These are phyloP conservation scores for Melanchra persicariae DNA, from an alignment of 2,888 invertebrate genomes.

Conservation along the genomic window DNA sequence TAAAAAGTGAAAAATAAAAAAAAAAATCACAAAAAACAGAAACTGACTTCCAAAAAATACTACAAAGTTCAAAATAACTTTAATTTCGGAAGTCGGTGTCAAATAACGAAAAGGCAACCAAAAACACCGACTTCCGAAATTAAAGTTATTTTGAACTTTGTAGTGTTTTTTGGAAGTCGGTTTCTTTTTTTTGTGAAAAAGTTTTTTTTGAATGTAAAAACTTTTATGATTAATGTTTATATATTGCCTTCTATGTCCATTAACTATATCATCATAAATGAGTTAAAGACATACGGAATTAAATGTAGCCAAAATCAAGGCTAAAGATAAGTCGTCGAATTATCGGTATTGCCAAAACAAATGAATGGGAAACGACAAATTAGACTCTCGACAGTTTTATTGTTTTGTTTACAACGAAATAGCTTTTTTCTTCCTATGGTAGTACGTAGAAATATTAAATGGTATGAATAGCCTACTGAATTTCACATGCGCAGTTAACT, in stretches of 20 bases:
- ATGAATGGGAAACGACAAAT: conserved; percentile 46
- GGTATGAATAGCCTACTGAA: background rate
- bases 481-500: background rate
- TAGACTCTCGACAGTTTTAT: conserved; percentile 45
- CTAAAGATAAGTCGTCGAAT: background rate
- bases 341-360: conserved; percentile 26
- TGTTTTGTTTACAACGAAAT: conserved; percentile 41
- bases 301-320: conserved; percentile 1
- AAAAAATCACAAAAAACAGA: too few relatives aligned
- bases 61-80: too few relatives aligned
- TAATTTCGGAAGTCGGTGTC: too few relatives aligned
- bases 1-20: too few relatives aligned
- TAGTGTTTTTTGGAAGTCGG: too few relatives aligned
- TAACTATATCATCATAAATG: background rate
- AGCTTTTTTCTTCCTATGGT: conserved; percentile 6
- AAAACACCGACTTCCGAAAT: too few relatives aligned
- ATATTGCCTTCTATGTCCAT: background rate
- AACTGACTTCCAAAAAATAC: too few relatives aligned
- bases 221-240: too few relatives aligned
- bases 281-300: background rate
- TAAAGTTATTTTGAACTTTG: too few relatives aligned
- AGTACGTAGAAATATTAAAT: background rate
- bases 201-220: too few relatives aligned
- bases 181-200: too few relatives aligned
- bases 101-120: too few relatives aligned